These are phyloP conservation scores for Chaunax sp. DNA, from an alignment of 2,797 vertebrate genomes.

Conservation along the genomic window DNA sequence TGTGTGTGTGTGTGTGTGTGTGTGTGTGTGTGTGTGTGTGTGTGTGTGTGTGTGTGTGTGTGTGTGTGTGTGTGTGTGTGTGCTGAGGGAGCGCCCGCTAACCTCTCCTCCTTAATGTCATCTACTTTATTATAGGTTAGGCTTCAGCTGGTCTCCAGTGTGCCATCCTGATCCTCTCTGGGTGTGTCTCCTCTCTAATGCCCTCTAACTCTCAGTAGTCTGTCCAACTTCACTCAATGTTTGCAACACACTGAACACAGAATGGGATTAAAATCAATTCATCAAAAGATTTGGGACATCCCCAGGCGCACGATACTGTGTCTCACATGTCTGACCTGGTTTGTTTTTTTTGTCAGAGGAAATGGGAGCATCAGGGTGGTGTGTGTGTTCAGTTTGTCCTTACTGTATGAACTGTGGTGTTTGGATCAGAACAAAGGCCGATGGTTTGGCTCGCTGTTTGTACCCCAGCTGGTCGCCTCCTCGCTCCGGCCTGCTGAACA, in stretches of 20 bases:
- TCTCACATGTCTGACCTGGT: conserved; percentile 29
- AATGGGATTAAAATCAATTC: conserved; percentile 18
- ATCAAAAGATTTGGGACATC: conserved; percentile 32
- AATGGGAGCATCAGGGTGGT: conserved; percentile 1
- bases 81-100: conserved; percentile 17
- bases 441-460: conserved; percentile 72
- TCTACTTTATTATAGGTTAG: conserved; percentile 55
- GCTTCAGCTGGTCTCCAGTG: conserved; percentile 38
- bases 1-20: too few species aligned
- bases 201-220: conserved; percentile 11
- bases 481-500: conserved; percentile 74
- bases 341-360: conserved; percentile 10
- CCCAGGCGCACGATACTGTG: neutral
- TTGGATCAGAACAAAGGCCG: conserved; percentile 79
- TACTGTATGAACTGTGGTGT: conserved; percentile 38
- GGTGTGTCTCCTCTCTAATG: conserved; percentile 48
- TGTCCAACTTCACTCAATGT: conserved; percentile 6
- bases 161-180: conserved; percentile 40
- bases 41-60: conserved; percentile 17
- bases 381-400: neutral
- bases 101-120: conserved; percentile 26
- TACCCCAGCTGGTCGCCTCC: conserved; percentile 79
- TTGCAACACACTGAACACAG: conserved; percentile 5
- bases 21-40: conserved; percentile 26
- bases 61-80: conserved; percentile 21